Percentiles rank a stretch among this genome's conserved stretches.
These are phyloP conservation scores for Troides oblongomaculatus DNA, from an alignment of 2,888 invertebrate species.

Conservation along the genomic window DNA sequence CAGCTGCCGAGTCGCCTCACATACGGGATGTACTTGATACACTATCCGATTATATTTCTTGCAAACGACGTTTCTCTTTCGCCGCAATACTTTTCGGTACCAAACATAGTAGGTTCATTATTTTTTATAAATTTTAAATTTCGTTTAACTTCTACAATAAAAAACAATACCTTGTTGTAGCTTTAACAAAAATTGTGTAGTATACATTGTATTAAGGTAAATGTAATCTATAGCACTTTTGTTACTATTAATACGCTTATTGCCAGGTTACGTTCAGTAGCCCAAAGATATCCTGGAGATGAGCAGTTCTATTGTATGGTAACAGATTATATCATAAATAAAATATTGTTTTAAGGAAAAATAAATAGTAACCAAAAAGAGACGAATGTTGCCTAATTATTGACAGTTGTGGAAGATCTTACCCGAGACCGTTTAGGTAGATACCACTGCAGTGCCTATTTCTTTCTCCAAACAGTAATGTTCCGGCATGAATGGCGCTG, in stretches of 20 bases:
- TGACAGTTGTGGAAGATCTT: too few species aligned
- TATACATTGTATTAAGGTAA: neutral
- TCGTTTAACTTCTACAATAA: too few species aligned
- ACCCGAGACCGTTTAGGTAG: too few species aligned
- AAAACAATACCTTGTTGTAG: too few species aligned
- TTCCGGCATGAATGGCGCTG: too few species aligned
- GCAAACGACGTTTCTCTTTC: slow-evolving; percentile 37
- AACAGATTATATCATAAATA: too few species aligned
- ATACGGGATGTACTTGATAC: slow-evolving; percentile 78
- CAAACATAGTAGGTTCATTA: slow-evolving; percentile 35
- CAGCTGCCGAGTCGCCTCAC: slow-evolving; percentile 73
- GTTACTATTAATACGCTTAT: too few species aligned
- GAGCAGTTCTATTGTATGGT: too few species aligned
- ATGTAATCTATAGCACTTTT: neutral
- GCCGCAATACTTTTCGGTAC: slow-evolving; percentile 44
- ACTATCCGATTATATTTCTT: slow-evolving; percentile 57
- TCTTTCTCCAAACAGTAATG: too few species aligned
- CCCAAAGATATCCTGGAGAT: too few species aligned
- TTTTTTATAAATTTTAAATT: neutral
- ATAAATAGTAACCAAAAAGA: neutral
- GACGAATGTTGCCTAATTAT: neutral
- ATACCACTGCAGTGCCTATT: too few species aligned
- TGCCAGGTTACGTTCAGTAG: too few species aligned
- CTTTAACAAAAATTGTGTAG: neutral
- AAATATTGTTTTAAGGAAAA: neutral